Base-by-base conservation (phyloP, 2,888 invertebrate species). In the Oegoconia quadripuncta region DNA sequence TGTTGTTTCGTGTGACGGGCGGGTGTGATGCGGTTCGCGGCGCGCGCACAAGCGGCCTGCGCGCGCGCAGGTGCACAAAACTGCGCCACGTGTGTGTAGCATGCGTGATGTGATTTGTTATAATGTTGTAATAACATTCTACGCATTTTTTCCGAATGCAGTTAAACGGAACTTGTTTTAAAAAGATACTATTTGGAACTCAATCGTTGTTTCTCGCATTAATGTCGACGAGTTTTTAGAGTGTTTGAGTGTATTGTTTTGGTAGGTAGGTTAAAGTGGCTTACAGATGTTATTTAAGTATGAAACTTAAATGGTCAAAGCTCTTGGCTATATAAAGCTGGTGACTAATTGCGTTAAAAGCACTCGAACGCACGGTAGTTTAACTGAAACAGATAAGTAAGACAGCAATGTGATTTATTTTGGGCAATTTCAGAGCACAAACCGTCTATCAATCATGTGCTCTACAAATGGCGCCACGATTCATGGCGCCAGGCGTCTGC, bases 401-500 rank as follows among this genome's bases (percentile, higher is more conserved):
- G 65, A 67, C 64, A 66, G 63, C 63, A 59, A 60, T 66, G 61
- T 75, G 74, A 75, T 76, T 80, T 80, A 80, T 79, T 75, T 75
- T 52, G 52, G 70, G 65, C 64, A 28, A 41, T 59, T 46, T 52
- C 58, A 63, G 41, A 44, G 55, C 61, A 62, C 67, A 67, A 60
- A 57, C 52, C 65, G 59, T 46, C 56, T 59, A 64, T 71, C 60
- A 64, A 74, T 80, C 83, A 83, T 77, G 75, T 84, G 84, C 67
- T 60, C 65, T 64, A 73, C 83, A 80, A 83, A 78, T 82, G 78
- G 77, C 79, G 83, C 77, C 81, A 61, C 59, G 53, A 52, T 59
- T 55, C 57, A 53, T 63, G 64, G 59, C 62, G 64, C 61, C 63
- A 60, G 68, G 66, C 74, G 74, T 70, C 71, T 62, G 72, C 64